These are phyloP conservation scores for Xylota sylvarum DNA, from an alignment of 2,888 invertebrate genomes.

Conservation along the genomic window DNA sequence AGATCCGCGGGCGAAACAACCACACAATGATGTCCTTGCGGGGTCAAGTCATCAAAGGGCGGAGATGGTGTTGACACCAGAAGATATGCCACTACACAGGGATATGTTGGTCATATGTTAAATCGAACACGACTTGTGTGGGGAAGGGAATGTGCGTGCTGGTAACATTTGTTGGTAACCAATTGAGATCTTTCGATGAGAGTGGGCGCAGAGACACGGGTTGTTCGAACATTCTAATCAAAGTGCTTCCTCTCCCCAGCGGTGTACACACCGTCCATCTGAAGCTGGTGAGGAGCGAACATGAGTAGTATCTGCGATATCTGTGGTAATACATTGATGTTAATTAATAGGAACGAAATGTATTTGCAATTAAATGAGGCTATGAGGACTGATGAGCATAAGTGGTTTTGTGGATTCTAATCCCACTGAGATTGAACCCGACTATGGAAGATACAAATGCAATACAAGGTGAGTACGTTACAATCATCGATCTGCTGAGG, in stretches of 20 bases:
- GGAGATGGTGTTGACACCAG: slow-evolving; percentile 69
- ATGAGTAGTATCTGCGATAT: slow-evolving; percentile 49
- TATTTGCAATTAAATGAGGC: background rate
- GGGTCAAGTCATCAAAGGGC: slow-evolving; percentile 69
- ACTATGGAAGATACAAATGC: too few species aligned
- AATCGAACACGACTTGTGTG: slow-evolving; percentile 52
- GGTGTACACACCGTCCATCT: background rate
- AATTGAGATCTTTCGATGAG: slow-evolving; percentile 70
- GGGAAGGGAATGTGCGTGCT: slow-evolving; percentile 29
- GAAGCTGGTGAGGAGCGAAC: slow-evolving; percentile 15
- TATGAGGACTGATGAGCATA: background rate
- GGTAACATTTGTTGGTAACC: slow-evolving; percentile 54
- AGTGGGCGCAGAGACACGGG: slow-evolving; percentile 64
- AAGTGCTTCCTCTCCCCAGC: slow-evolving; percentile 25
- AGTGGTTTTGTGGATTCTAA: slow-evolving; percentile 18
- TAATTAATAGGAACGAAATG: slow-evolving; percentile 57
- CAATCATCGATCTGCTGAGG: too few species aligned
- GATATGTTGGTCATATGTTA: slow-evolving; percentile 68
- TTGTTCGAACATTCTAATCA: slow-evolving; percentile 72
- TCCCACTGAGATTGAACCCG: background rate
- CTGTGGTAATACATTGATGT: slow-evolving; percentile 59
- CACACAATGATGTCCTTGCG: slow-evolving; percentile 69
- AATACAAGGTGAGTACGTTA: too few species aligned
- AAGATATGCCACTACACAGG: slow-evolving; percentile 60
- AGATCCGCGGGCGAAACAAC: slow-evolving; percentile 45